Evolutionary conservation across 2,888 invertebrate genomes (phyloP).

Genomic region (Pristionchus japonicus): DNA sequence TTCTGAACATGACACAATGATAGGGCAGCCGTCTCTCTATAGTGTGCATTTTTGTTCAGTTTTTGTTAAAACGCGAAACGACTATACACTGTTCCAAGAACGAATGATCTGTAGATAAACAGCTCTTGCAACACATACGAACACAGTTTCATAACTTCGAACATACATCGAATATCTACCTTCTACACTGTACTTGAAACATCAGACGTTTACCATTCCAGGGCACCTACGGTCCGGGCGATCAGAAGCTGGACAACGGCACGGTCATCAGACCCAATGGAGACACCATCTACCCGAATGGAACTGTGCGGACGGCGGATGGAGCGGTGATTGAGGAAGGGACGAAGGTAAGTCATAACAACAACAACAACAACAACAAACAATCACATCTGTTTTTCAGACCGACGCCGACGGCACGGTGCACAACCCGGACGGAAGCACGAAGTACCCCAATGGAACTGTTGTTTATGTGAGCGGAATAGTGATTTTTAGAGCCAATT

Average conservation of each 20-base stretch:
- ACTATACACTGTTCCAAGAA: background rate
- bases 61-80: background rate
- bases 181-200: too few relatives aligned
- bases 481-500: background rate
- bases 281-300: conserved; percentile 39
- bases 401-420: background rate
- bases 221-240: conserved; percentile 42
- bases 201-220: background rate
- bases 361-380: background rate
- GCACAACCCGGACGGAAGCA: background rate
- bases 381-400: too few relatives aligned
- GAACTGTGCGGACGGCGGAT: conserved; percentile 17
- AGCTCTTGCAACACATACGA: too few relatives aligned
- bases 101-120: too few relatives aligned
- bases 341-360: background rate
- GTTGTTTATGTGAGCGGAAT: background rate
- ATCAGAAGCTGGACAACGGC: background rate
- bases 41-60: background rate
- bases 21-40: too few relatives aligned
- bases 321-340: conserved; percentile 18
- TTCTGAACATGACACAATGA: too few relatives aligned
- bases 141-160: too few relatives aligned
- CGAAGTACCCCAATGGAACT: conserved; percentile 18
- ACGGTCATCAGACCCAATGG: conserved; percentile 22
- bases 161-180: too few relatives aligned